Conservation (phyloP, 2,113 vertebrate species). For the Atherinomorus stipes region DNA sequence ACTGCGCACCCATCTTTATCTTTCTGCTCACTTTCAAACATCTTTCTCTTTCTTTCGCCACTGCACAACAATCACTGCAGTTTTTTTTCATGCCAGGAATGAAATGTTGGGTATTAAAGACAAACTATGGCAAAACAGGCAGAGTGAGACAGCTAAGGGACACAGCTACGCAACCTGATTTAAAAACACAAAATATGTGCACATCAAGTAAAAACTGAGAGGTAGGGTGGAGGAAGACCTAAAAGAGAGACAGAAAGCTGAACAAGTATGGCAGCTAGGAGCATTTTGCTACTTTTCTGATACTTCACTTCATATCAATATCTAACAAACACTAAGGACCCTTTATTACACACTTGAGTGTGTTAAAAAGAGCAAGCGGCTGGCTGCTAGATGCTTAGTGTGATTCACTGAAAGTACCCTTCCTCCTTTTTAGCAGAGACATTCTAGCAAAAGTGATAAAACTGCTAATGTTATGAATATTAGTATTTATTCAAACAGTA, state of each 20-base stretch:
- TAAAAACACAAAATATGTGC: conserved; percentile 3
- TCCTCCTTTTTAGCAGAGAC: no score
- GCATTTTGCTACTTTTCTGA: background rate
- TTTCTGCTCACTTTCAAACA: conserved; percentile 20
- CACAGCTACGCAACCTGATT: background rate
- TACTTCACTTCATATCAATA: conserved; percentile 8
- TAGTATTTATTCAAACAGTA: no score
- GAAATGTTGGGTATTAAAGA: conserved; percentile 33
- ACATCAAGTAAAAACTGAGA: conserved; percentile 35
- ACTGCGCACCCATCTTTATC: background rate
- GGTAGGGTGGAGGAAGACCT: conserved; percentile 6
- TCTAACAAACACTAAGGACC: background rate
- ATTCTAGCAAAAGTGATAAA: no score
- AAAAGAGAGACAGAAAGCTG: conserved; percentile 10
- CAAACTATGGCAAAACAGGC: background rate
- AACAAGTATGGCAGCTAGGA: background rate
- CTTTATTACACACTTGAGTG: background rate
- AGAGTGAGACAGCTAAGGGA: conserved; percentile 22
- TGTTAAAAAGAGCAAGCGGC: conserved; percentile 5
- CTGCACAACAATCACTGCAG: conserved; percentile 29
- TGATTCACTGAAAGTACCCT: no score
- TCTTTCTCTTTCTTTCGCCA: conserved; percentile 2
- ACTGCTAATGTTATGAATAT: background rate
- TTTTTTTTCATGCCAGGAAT: conserved; percentile 45
- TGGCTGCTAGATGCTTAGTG: background rate